Percentiles rank a stretch among this genome's conserved stretches.
Evolutionary conservation across 2,888 invertebrate species (phyloP).

Genomic region (Dascillus cervinus): DNA sequence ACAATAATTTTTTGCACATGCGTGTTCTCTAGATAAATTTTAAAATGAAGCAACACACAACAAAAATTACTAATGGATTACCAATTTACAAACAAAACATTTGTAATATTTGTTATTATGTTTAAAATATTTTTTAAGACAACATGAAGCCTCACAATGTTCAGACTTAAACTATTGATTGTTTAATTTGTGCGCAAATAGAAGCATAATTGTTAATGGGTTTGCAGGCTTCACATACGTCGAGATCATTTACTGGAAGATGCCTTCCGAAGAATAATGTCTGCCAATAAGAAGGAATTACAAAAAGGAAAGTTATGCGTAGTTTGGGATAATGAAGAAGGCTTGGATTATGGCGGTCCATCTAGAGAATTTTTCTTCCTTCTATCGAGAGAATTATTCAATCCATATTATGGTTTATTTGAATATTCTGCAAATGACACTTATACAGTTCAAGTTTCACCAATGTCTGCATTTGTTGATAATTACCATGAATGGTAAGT

Average conservation of each 20-base stretch:
- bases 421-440: constrained; percentile 98
- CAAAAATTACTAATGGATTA: too few relatives aligned
- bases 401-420: constrained; percentile 96
- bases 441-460: constrained; percentile 91
- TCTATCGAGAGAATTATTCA: constrained; percentile 92
- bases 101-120: too few relatives aligned
- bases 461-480: constrained; percentile 95
- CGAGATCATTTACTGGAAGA: constrained; percentile 92
- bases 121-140: too few relatives aligned
- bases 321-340: constrained; percentile 91
- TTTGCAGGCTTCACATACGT: constrained; percentile 76
- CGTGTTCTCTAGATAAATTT: too few relatives aligned
- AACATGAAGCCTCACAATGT: too few relatives aligned
- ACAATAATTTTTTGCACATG: too few relatives aligned
- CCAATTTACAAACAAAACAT: too few relatives aligned
- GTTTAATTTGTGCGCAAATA: too few relatives aligned
- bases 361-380: constrained; percentile 97
- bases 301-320: constrained; percentile 94
- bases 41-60: too few relatives aligned
- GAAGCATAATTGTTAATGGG: too few relatives aligned
- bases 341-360: constrained; percentile 95
- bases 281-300: constrained; percentile 88
- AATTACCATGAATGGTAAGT: constrained; percentile 91
- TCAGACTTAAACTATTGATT: too few relatives aligned
- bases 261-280: constrained; percentile 94